Base-by-base conservation (phyloP, 30 jellyfish, hydroid and myxozoan species). In the Turritopsis dohrnii region DNA sequence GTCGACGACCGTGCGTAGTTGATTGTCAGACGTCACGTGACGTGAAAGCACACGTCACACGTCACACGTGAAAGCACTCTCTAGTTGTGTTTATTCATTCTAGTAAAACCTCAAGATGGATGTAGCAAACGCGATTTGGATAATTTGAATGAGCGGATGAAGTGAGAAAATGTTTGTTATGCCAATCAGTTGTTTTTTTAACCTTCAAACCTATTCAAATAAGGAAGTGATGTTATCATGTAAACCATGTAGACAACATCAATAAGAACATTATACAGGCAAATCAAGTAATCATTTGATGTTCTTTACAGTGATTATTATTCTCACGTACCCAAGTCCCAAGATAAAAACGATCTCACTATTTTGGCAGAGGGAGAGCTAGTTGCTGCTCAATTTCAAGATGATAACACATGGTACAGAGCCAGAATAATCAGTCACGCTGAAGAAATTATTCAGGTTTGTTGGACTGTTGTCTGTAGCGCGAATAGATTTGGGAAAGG, bases 351-450 rank as follows among this genome's bases (percentile, higher is more conserved):
- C 13, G 98, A 85, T 75, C 29, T 93, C 28, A 66, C 73, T 23
- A 31, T 87, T 9, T 85, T 80, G 25, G 92, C 85, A 21, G 90
- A 71, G 19, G 96, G 98, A 19, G 98, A 93, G 72, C 85, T 93
- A 28, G 73, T 93, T 18, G 98, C 96, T 7, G 91, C 96, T 1
- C 79, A 79, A 26, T 93, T 73, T 74, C 72, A 88, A 18, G 89
- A 88, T 0, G 98, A 93, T 54, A 85, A 90, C 1, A 72, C 74
- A 22, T 93, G 98, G 98, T 93, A 93, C 79, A 72, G 98, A 79
- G 89, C 96, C 31, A 81, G 90, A 20, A 95, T 93, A 8, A 66
- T 71, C 54, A 74, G 53, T 28, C 86, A 27, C 22, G 72, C 86
- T 52, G 94, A 88, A 26, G 90, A 71, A 1, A 53, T 84, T 29